Evolutionary conservation across 2,888 invertebrate species (phyloP).

Genomic region (Argyresthia goedartella): DNA sequence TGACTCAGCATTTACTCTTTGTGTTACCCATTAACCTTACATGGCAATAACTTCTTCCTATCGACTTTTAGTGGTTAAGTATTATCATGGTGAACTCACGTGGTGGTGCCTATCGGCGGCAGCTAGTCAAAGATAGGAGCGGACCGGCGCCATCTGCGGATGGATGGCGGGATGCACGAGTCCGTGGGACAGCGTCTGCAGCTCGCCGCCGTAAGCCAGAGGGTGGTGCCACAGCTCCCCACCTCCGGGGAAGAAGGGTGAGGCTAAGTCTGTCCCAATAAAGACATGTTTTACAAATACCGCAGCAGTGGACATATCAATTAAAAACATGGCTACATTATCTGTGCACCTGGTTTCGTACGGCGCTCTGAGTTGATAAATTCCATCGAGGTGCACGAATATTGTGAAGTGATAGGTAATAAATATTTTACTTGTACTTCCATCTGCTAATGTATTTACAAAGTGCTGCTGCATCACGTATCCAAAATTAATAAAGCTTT

Average conservation of each 20-base stretch:
- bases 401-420: too few species aligned
- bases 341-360: too few species aligned
- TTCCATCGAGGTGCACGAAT: too few species aligned
- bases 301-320: neutral
- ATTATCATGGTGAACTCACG: conserved; percentile 54
- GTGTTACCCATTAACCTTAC: too few species aligned
- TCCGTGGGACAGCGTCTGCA: conserved; percentile 89
- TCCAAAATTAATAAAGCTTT: too few species aligned
- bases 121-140: conserved; percentile 98
- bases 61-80: neutral
- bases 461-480: too few species aligned
- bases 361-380: too few species aligned
- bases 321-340: too few species aligned
- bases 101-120: conserved; percentile 82
- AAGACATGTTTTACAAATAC: neutral
- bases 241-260: conserved; percentile 93
- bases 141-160: conserved; percentile 95
- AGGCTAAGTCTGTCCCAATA: conserved; percentile 95
- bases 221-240: conserved; percentile 96
- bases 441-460: too few species aligned
- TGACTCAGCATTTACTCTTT: too few species aligned
- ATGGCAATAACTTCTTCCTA: too few species aligned
- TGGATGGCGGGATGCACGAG: conserved; percentile 97
- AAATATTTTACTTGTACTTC: too few species aligned
- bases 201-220: conserved; percentile 83